Evolutionary conservation across 2,888 invertebrate genomes (phyloP).

Genomic region (Aporophyla lueneburgensis): DNA sequence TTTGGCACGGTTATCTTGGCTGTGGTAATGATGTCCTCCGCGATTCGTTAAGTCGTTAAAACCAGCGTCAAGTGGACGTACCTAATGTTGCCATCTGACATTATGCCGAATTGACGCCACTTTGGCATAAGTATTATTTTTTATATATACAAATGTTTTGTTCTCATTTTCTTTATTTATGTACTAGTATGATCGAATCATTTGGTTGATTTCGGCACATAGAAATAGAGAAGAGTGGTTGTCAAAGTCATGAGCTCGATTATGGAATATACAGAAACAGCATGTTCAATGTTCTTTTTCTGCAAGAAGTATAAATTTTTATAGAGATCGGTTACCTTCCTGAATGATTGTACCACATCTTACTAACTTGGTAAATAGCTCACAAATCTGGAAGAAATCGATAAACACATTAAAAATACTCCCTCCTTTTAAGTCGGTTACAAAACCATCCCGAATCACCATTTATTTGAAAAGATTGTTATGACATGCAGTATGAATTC

Average conservation of each 20-base stretch:
- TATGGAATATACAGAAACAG: background rate
- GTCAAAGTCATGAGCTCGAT: conserved; percentile 6
- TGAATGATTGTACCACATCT: background rate
- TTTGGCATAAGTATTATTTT: background rate
- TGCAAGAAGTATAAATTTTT: background rate
- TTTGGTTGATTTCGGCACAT: background rate
- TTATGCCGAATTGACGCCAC: background rate
- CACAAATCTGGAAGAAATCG: background rate
- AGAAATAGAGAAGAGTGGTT: no score
- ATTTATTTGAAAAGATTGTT: conserved; percentile 8
- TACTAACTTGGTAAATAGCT: background rate
- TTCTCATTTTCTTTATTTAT: background rate
- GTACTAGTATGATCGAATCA: no score
- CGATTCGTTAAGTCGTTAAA: background rate
- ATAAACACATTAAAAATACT: background rate
- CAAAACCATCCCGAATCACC: conserved; percentile 15
- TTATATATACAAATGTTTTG: background rate
- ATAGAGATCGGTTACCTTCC: background rate
- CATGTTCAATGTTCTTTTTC: background rate
- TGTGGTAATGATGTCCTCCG: background rate
- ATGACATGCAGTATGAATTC: conserved; percentile 42
- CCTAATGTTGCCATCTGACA: background rate
- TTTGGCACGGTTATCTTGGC: background rate
- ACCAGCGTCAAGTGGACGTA: background rate
- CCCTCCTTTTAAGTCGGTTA: conserved; percentile 5